Conservation (phyloP, 2,888 invertebrate genomes). For the Drosophila incognita region DNA sequence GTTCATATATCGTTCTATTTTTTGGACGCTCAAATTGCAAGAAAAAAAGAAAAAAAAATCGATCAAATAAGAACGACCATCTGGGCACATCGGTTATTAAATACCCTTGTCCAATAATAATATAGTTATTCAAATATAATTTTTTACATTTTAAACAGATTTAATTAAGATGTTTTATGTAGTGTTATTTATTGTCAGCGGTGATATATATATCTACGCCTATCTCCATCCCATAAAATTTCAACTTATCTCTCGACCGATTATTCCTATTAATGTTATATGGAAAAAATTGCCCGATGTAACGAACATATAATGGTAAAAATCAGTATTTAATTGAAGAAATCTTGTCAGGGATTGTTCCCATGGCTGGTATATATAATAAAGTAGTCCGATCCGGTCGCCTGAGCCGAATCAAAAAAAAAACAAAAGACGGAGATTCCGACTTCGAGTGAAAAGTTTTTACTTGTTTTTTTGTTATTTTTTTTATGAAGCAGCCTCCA, state of each 20-base stretch:
- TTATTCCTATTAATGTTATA: not conserved
- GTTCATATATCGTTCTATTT: not conserved
- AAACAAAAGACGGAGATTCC: conserved; percentile 14
- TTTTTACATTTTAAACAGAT: not conserved
- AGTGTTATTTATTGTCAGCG: not conserved
- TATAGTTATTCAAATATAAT: not conserved
- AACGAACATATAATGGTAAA: not conserved
- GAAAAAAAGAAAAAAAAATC: not conserved
- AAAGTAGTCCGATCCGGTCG: not conserved
- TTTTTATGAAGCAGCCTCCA: conserved; percentile 29
- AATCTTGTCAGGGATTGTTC: not conserved
- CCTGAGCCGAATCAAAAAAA: conserved; percentile 17
- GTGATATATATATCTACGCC: not conserved
- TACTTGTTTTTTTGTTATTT: conserved; percentile 12
- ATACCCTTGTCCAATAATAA: not conserved
- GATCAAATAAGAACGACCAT: not conserved
- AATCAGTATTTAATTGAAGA: not conserved
- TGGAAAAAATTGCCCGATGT: not conserved
- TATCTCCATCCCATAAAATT: not conserved
- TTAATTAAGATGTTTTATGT: not conserved
- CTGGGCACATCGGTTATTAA: not conserved
- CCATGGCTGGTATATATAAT: not conserved
- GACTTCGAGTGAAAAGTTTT: not conserved
- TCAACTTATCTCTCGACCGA: not conserved
- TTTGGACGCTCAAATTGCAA: not conserved